phyloP scores from a whole-genome alignment of 1,140 invertebrate genomes.

The Sitophilus oryzae region DNA sequence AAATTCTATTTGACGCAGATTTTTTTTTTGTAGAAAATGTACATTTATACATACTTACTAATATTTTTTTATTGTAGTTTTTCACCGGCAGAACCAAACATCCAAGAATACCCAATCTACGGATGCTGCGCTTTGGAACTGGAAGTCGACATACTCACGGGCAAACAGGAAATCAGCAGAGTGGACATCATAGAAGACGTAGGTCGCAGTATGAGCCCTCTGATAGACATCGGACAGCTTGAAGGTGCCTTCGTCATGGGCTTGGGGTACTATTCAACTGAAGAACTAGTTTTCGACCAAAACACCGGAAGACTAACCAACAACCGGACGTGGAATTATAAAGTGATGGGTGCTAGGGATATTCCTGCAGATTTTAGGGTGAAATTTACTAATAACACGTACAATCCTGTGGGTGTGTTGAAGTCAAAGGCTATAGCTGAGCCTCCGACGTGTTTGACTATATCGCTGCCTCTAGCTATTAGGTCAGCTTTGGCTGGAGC shows the following conservation, averaged over 20 bases:
- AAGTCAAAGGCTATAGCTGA: constrained; percentile 79
- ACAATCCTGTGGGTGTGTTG: constrained; percentile 63
- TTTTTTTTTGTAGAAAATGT: no score
- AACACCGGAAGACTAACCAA: constrained; percentile 64
- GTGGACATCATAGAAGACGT: constrained; percentile 72
- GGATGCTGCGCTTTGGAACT: constrained; percentile 31
- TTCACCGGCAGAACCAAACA: not conserved
- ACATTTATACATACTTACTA: no score
- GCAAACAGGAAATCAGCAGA: constrained; percentile 57
- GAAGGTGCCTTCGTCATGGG: constrained; percentile 88
- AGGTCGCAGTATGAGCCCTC: constrained; percentile 67
- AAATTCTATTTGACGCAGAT: no score
- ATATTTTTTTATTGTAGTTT: not conserved
- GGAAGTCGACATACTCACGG: constrained; percentile 70
- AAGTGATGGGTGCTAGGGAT: constrained; percentile 74
- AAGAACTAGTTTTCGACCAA: constrained; percentile 64
- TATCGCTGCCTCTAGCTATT: constrained; percentile 62
- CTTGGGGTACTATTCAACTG: constrained; percentile 71
- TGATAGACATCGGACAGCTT: constrained; percentile 76
- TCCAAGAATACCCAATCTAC: constrained; percentile 20
- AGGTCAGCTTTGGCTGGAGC: constrained; percentile 65
- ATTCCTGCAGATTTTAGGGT: constrained; percentile 80
- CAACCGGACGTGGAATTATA: constrained; percentile 75
- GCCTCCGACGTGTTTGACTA: constrained; percentile 66
- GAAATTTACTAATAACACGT: constrained; percentile 61